These are phyloP conservation scores for Rhabdophis nuchalis DNA, from an alignment of 2,797 vertebrate species.

Conservation along the genomic window DNA sequence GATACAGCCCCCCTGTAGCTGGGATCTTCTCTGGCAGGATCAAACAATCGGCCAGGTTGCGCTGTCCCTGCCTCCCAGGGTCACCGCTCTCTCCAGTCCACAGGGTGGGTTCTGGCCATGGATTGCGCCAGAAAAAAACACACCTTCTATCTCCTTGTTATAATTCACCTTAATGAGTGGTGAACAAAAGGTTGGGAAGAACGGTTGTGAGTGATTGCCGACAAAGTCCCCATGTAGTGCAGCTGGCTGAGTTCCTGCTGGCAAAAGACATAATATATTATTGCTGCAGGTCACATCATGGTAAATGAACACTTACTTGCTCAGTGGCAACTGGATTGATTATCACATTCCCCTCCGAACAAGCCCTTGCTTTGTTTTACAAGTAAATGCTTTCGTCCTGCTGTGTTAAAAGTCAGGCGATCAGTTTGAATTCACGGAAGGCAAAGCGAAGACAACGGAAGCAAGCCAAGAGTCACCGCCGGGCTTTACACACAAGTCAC, in stretches of 20 bases:
- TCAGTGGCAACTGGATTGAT: conserved; percentile 70
- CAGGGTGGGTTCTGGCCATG: conserved; percentile 7
- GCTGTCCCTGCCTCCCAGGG: not conserved
- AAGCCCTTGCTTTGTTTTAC: conserved; percentile 50
- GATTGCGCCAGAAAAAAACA: conserved; percentile 55
- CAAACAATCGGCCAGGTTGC: not conserved
- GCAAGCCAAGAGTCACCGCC: not conserved
- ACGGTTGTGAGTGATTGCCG: conserved; percentile 69
- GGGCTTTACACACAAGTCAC: conserved; percentile 18
- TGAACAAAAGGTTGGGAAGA: conserved; percentile 66
- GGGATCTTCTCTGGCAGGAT: not conserved
- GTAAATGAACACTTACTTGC: conserved; percentile 71
- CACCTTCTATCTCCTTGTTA: conserved; percentile 55
- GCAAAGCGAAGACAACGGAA: conserved; percentile 18
- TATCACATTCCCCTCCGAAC: conserved; percentile 51
- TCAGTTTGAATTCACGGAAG: conserved; percentile 39
- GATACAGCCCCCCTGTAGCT: not conserved
- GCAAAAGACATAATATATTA: conserved; percentile 54
- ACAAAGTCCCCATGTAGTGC: conserved; percentile 50
- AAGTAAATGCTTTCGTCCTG: conserved; percentile 53
- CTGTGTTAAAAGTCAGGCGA: conserved; percentile 41
- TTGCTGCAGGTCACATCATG: conserved; percentile 63
- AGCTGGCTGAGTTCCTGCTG: conserved; percentile 62
- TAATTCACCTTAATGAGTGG: conserved; percentile 66
- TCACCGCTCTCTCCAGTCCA: not conserved